Evolutionary conservation across 2,888 invertebrate species (phyloP).

Genomic region (Coenonympha glycerion): DNA sequence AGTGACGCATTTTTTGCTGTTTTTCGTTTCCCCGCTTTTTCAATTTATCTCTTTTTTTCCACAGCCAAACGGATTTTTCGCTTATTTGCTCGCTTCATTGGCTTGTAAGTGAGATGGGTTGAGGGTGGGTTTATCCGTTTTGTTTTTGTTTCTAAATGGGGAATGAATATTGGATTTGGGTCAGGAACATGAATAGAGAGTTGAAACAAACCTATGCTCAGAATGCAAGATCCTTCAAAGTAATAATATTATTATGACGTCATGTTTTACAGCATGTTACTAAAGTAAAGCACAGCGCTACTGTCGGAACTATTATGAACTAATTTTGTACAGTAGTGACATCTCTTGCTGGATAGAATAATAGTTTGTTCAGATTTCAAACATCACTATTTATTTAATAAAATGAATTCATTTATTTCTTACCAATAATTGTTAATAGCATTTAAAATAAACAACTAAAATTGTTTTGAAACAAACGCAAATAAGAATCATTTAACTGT

Average conservation of each 20-base stretch:
- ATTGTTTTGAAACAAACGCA: too few species aligned
- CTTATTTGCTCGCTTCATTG: slow-evolving; percentile 75
- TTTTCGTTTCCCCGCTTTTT: slow-evolving; percentile 46
- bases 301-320: slow-evolving; percentile 33
- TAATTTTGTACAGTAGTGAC: slow-evolving; percentile 34
- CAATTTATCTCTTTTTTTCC: slow-evolving; percentile 71
- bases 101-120: slow-evolving; percentile 71
- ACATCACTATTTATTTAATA: not conserved
- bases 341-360: slow-evolving; percentile 40
- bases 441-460: too few species aligned
- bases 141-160: slow-evolving; percentile 40
- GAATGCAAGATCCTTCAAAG: too few species aligned
- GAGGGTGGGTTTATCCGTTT: slow-evolving; percentile 42
- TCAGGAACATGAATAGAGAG: slow-evolving; percentile 21
- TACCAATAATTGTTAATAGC: not conserved
- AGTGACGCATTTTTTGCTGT: slow-evolving; percentile 53
- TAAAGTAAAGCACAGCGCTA: slow-evolving; percentile 22
- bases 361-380: not conserved
- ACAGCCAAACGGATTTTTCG: slow-evolving; percentile 69
- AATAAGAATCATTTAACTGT: too few species aligned
- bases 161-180: slow-evolving; percentile 33
- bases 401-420: not conserved
- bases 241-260: too few species aligned
- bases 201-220: too few species aligned
- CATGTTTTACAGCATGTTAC: too few species aligned